Conservation (phyloP, 2,888 invertebrate species). For the Byasa hedistus region DNA sequence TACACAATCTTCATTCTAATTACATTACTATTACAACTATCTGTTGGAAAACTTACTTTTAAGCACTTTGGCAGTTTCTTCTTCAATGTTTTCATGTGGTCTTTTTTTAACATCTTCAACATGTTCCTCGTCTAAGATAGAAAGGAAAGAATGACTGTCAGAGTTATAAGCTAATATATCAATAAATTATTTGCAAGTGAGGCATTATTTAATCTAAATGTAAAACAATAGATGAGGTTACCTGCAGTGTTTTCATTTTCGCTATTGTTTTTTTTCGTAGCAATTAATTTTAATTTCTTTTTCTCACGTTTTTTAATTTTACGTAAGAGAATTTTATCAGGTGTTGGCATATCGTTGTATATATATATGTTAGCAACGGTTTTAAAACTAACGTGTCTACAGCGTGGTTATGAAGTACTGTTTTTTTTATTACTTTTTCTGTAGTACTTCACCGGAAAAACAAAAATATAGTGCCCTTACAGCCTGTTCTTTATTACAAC, state of each 20-base stretch:
- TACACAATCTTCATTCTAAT: background rate
- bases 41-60: conserved; percentile 18
- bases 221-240: conserved; percentile 14
- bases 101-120: conserved; percentile 16
- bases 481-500: background rate
- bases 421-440: background rate
- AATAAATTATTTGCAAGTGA: background rate
- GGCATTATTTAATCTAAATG: too few relatives aligned
- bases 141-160: background rate
- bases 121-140: conserved; percentile 2
- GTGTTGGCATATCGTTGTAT: conserved; percentile 76
- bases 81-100: conserved; percentile 20
- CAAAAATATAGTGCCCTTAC: background rate
- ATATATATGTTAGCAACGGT: background rate
- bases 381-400: conserved; percentile 11
- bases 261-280: conserved; percentile 38
- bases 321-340: conserved; percentile 86
- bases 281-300: conserved; percentile 80
- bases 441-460: background rate
- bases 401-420: conserved; percentile 5
- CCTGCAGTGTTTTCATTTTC: conserved; percentile 29
- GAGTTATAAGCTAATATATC: background rate
- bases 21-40: background rate
- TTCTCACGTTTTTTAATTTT: conserved; percentile 90
- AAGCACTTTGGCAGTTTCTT: conserved; percentile 4